These are phyloP conservation scores for Xestobium rufovillosum DNA, from an alignment of 2,888 invertebrate genomes.

Conservation along the genomic window DNA sequence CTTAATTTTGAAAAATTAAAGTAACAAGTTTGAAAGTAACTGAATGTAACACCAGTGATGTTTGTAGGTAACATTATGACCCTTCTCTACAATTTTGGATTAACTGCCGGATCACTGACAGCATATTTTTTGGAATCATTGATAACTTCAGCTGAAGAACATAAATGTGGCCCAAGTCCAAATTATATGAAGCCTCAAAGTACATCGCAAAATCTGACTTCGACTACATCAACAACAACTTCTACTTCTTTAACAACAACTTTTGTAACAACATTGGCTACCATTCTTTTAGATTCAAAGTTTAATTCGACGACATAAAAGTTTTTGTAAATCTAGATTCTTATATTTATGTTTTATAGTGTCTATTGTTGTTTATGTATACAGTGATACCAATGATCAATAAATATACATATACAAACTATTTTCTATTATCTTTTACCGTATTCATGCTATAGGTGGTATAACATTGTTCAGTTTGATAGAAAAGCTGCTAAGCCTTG, in stretches of 20 bases:
- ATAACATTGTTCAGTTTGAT: too few relatives aligned
- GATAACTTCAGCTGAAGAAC: constrained; percentile 36
- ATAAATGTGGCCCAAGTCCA: constrained; percentile 28
- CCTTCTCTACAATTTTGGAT: constrained; percentile 78
- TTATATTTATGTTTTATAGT: too few relatives aligned
- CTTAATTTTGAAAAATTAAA: too few relatives aligned
- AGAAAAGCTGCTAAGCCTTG: too few relatives aligned
- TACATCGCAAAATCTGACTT: constrained; percentile 10
- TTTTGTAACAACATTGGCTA: constrained; percentile 15
- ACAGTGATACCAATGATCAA: too few relatives aligned
- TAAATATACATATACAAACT: too few relatives aligned
- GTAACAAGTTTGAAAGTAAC: too few relatives aligned
- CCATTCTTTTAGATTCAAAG: neutral
- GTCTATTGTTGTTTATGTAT: too few relatives aligned
- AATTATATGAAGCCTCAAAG: neutral
- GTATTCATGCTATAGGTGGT: too few relatives aligned
- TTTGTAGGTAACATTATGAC: constrained; percentile 88
- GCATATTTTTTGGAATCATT: constrained; percentile 63
- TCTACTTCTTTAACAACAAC: constrained; percentile 16
- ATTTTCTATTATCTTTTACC: too few relatives aligned
- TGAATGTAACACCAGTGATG: too few relatives aligned
- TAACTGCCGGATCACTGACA: constrained; percentile 75
- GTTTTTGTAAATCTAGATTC: neutral
- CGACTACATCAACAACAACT: constrained; percentile 18
- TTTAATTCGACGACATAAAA: constrained; percentile 6